Conservation (phyloP, 2,113 vertebrate species). For the Megaleporinus macrocephalus region DNA sequence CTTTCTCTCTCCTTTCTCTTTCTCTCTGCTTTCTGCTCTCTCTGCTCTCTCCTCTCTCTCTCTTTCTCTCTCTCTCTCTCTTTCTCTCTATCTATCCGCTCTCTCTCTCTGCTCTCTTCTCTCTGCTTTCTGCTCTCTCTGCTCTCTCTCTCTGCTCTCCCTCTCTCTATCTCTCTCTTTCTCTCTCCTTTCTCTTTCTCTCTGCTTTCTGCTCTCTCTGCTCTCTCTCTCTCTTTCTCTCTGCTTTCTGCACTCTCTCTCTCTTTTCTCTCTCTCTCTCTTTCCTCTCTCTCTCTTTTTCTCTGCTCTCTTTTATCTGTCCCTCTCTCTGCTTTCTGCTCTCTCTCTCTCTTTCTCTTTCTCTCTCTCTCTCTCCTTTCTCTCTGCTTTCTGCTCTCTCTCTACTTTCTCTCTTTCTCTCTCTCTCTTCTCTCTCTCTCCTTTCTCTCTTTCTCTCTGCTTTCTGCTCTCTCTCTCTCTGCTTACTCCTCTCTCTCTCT, state of each 20-base stretch:
- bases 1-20: not conserved
- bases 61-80: constrained; percentile 3
- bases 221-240: not conserved
- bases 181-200: constrained; percentile 6
- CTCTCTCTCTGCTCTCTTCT: not conserved
- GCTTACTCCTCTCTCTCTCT: not conserved
- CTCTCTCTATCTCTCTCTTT: not conserved
- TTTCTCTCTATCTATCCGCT: not conserved
- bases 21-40: constrained; percentile 8
- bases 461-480: not conserved
- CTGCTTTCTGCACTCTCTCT: not conserved
- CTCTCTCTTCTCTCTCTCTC: not conserved
- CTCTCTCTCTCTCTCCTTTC: not conserved
- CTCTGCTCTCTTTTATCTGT: too few relatives aligned
- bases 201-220: not conserved
- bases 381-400: not conserved
- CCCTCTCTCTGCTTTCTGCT: not conserved
- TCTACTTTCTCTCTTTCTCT: not conserved
- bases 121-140: not conserved
- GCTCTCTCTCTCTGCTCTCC: not conserved
- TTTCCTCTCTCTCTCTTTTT: constrained; percentile 13
- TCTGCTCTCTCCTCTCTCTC: constrained; percentile 11
- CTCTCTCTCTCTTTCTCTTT: not conserved
- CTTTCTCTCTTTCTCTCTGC: constrained; percentile 7
- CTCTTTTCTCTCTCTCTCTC: not conserved